Base-by-base conservation (phyloP, 2,888 invertebrate species). In the Actias luna region DNA sequence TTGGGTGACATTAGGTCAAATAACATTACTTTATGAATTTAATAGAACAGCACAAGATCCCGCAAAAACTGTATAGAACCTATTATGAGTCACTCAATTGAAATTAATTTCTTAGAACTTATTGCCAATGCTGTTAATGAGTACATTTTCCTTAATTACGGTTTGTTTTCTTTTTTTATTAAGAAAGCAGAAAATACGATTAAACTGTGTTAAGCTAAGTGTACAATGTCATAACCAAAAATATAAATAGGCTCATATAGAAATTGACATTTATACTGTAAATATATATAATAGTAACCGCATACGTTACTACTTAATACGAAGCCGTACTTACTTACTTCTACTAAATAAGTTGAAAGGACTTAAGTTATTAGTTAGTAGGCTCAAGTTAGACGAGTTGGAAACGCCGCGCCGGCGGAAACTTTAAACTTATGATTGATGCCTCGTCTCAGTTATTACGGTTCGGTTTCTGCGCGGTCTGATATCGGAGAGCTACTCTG, bases 401-500 rank as follows among this genome's bases (percentile, higher is more conserved):
- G 58, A 52, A 59, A 63, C 59, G 52, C 36, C 50, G 27, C 52
- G 39, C 36, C 52, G 29, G 39, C 36, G 61, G 59, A 62, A 62
- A 62, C 64, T 60, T 60, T 52, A 60, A 64, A 50, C 64, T 64
- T 64, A 62, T 64, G 64, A 64, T 64, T 55, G 62, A 64, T 64
- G 62, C 35, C 25, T 61, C 42, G 42, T 57, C 39, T 61, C 35
- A 27, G 57, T 61, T 61, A 61, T 42, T 61, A 61, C 31, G 42
- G 57, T 36, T 57, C 57, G 39, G 31, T 58, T 61, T 61, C 29
- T 29, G 61, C 16, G 27, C 27, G 14, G 25, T 16, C 29, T 52
- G 52, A 52, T 52, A 52, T 16, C 16, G 25, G 16, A 52, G 25
- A 52, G 52, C 16, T 52, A 52, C 29, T 52, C 2, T 14, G 29